Percentiles rank a stretch among this genome's conserved stretches.
phyloP scores from a whole-genome alignment of 1,140 invertebrate genomes.

The Polypedilum pembai region DNA sequence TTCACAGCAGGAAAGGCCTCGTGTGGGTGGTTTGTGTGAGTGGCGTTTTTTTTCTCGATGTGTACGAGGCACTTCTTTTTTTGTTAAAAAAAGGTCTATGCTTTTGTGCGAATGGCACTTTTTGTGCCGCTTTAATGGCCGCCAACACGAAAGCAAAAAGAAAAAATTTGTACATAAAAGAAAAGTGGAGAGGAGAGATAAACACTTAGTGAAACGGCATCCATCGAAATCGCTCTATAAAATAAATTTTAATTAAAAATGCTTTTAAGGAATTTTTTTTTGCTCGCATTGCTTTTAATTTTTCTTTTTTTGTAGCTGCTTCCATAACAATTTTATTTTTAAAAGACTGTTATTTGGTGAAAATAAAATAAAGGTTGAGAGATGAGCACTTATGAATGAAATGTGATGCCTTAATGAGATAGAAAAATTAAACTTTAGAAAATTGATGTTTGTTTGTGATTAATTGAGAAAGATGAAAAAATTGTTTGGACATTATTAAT shows the following conservation, averaged over 20 bases:
- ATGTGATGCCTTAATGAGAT: no score
- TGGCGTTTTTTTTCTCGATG: not conserved
- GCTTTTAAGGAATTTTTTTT: conserved; percentile 13
- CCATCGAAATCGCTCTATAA: not conserved
- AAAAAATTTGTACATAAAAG: conserved; percentile 2
- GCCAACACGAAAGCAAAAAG: not conserved
- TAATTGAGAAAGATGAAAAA: no score
- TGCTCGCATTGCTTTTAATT: not conserved
- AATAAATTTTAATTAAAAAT: conserved; percentile 20
- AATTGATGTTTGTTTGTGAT: no score
- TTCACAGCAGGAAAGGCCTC: not conserved
- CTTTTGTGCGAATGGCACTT: not conserved
- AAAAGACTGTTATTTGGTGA: no score
- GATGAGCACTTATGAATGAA: not conserved
- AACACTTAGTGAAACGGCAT: conserved; percentile 4
- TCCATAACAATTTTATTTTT: not conserved
- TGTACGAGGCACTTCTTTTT: not conserved
- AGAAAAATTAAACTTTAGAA: no score
- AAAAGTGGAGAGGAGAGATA: not conserved
- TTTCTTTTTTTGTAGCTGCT: not conserved
- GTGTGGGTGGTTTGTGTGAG: not conserved
- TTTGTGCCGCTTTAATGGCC: not conserved
- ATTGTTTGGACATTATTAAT: no score
- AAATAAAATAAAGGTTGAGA: not conserved
- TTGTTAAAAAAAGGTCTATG: not conserved